Percentiles rank a stretch among this genome's conserved stretches.
Evolutionary conservation across 2,797 vertebrate genomes (phyloP).

Genomic region (Acanthornis magna): DNA sequence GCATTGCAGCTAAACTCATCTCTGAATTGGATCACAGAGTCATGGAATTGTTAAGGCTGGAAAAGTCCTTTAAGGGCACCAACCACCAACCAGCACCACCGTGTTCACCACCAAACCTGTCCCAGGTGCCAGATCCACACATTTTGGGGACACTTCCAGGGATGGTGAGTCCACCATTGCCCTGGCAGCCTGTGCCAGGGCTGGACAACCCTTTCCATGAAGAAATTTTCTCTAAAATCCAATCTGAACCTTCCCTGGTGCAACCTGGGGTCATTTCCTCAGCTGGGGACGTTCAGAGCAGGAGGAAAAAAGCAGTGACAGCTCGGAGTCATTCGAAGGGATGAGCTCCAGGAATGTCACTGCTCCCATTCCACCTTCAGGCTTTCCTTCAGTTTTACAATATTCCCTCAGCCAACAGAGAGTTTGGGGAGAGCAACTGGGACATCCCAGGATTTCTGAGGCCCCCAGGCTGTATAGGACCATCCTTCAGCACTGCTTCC

Average conservation of each 20-base stretch:
- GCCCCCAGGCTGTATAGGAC: neutral
- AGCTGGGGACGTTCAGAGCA: neutral
- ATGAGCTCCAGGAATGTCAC: neutral
- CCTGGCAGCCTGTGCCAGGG: neutral
- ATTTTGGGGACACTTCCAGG: neutral
- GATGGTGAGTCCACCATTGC: neutral
- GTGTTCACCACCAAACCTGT: neutral
- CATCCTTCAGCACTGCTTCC: neutral
- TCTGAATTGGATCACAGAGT: accelerated
- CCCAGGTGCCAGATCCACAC: neutral
- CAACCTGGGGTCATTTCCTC: neutral
- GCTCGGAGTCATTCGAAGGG: neutral
- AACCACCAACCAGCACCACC: neutral
- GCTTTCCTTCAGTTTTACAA: neutral
- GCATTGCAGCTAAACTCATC: neutral
- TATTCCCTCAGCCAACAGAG: no score
- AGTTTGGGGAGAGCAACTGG: neutral
- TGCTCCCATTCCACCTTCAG: neutral
- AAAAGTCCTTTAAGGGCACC: neutral
- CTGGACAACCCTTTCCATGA: neutral
- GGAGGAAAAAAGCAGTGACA: neutral
- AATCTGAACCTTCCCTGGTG: accelerated
- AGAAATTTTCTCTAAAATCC: neutral
- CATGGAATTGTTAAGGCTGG: neutral
- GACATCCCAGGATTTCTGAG: neutral